Conservation (phyloP, 2,113 vertebrate species). For the Arenaria interpres region DNA sequence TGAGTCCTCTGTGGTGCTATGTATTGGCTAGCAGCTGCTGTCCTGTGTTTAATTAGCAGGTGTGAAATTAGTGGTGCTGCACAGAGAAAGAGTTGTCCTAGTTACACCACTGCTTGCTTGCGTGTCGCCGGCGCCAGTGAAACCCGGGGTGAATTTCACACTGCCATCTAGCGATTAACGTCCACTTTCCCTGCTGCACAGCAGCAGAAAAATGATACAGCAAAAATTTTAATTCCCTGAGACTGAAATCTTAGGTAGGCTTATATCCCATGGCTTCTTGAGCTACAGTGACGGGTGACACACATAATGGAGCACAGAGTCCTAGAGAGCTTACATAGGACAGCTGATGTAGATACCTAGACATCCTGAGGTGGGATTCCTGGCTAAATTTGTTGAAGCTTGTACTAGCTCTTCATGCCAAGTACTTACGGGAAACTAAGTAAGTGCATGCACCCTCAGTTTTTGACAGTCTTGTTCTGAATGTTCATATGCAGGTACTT, state of each 20-base stretch:
- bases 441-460: background rate
- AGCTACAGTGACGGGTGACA: background rate
- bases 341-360: background rate
- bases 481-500: background rate
- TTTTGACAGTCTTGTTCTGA: background rate
- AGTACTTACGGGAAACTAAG: background rate
- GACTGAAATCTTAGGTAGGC: background rate
- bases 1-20: background rate
- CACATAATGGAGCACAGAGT: background rate
- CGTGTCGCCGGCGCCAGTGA: fast-evolving
- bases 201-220: background rate
- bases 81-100: background rate
- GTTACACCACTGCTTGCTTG: background rate
- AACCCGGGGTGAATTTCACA: background rate
- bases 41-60: background rate
- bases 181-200: background rate
- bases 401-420: background rate
- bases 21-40: background rate
- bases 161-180: background rate
- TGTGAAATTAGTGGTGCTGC: background rate
- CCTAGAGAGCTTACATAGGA: background rate
- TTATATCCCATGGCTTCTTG: background rate
- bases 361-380: background rate
- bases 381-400: background rate
- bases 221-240: background rate